Evolutionary conservation across 2,113 vertebrate genomes (phyloP), one percentile per base, ranked within the genome.

Genomic region (Anarrhichthys ocellatus): DNA sequence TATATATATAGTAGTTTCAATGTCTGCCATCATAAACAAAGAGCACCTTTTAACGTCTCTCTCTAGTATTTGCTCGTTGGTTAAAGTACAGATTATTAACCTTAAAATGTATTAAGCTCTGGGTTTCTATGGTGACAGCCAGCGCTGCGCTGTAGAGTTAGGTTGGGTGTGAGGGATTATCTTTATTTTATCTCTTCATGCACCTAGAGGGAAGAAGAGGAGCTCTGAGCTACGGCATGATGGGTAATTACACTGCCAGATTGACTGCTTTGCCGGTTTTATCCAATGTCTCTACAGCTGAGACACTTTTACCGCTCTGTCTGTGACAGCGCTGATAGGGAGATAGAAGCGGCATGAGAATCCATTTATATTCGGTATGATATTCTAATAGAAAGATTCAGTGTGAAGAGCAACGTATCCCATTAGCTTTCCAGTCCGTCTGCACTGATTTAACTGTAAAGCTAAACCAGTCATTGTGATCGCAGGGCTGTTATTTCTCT

Each of bases 51-150:
- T 15, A 27, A 66, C 72, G 15, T 81, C 27, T 44, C 20, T 29
- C 10, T 27, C 18, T 52, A 34, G 48, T 20, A 9, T 56, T 76
- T 52, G 29, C 56, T 69, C 5, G 34, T 48, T 36, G 11, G 52
- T 52, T 29, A 24, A 27, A 68, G 36, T 38, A 9, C 42, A 64
- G 13, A 63, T 67, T 34, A 74, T 77, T 63, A 62, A 52, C 22
- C n/a, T 42, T 1, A 76, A 52, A 48, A 3, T 50, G 52, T 20
- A 65, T 69, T 36, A 68, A 48, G 36, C n/a, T 42, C 13, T 18
- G 69, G 15, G 63, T 88, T 85, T 85, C 86, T 83, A 78, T 86
- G 82, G 78, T 17, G 63, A 87, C 70, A 73, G 32, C 36, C 10
- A 11, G 24, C 36, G n/a, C 24, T 54, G 69, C 34, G 59, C 64